Base-by-base conservation (phyloP, 2,797 vertebrate species). In the Lindbergichthys nudifrons region DNA sequence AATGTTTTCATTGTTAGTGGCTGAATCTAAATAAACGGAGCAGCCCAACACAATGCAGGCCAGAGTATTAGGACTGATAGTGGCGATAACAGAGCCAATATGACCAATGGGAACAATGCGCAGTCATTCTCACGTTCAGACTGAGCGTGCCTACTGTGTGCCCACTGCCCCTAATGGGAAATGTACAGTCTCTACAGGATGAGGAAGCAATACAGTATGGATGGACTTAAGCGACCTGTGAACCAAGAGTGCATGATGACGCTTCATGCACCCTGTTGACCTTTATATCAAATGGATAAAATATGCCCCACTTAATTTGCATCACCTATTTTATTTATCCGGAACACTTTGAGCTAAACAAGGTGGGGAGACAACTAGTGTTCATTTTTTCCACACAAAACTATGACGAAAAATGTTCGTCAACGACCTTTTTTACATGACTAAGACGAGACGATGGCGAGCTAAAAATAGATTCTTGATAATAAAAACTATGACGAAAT, bases 11-110 rank as follows among this genome's bases (percentile, higher is more conserved):
- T 92, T 92, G 91, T 93, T 90, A 71, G 79, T 47, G 50, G 69
- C 87, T 80, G 86, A 87, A 89, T 91, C 85, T 89, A 92, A 94
- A 93, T 91, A 93, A 93, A 93, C 88, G 82, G 73, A 90, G 91
- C 88, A 65, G 90, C 70, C 65, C 84, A 85, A 87, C 87, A 93
- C 92, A 93, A 93, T 94, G 90, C 84, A 21, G 76, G 82, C 81
- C 82, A 69, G 76, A 87, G 78, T 86, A 92, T 91, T 90, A 90
- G 90, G 86, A 81, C 83, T 78, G 91, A 93, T 92, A 85, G 64
- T 48, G 80, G 83, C 16, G 90, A 92, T 93, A 93, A 89, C 73
- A 45, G 71, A 65, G 60, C 86, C 83, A 90, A 90, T 91, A 86
- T 79, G 89, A 91, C 80, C 90, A 74, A 53, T 62, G 78, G 85